These are phyloP conservation scores for Polydrusus cervinus DNA, from an alignment of 2,888 invertebrate species.

Conservation along the genomic window DNA sequence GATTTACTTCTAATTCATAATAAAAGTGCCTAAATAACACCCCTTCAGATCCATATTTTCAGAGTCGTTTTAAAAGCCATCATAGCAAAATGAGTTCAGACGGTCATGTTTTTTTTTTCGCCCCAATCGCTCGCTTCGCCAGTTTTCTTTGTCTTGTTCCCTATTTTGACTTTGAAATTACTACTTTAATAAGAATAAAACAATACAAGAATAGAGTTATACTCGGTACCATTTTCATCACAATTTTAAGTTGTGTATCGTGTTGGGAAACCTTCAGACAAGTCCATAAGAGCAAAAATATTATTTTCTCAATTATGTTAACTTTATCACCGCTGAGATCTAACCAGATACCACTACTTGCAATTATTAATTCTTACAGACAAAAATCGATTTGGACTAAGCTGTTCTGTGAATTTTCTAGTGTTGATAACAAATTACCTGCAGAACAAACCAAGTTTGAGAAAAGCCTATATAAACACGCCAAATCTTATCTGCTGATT, in stretches of 20 bases:
- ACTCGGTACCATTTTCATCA: not conserved
- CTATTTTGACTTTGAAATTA: not conserved
- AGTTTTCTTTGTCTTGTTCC: not conserved
- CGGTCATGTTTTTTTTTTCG: not conserved
- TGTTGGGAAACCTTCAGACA: no score
- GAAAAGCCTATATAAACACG: not conserved
- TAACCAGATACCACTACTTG: not conserved
- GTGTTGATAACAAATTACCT: not conserved
- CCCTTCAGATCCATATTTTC: no score
- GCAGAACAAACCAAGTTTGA: not conserved
- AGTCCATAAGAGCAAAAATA: no score
- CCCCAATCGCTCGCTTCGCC: not conserved
- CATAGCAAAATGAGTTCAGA: not conserved
- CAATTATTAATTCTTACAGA: not conserved
- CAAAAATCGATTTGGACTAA: not conserved
- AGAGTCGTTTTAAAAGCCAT: no score
- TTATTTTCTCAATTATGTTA: no score
- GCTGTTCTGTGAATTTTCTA: not conserved
- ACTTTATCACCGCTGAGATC: no score
- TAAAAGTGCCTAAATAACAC: no score
- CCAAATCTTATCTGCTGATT: no score
- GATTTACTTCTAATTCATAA: no score
- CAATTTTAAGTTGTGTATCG: no score
- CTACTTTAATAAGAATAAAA: not conserved
- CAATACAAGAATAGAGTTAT: not conserved